Evolutionary conservation across 2,113 vertebrate genomes (phyloP).

Genomic region (Plecturocebus donacophilus): DNA sequence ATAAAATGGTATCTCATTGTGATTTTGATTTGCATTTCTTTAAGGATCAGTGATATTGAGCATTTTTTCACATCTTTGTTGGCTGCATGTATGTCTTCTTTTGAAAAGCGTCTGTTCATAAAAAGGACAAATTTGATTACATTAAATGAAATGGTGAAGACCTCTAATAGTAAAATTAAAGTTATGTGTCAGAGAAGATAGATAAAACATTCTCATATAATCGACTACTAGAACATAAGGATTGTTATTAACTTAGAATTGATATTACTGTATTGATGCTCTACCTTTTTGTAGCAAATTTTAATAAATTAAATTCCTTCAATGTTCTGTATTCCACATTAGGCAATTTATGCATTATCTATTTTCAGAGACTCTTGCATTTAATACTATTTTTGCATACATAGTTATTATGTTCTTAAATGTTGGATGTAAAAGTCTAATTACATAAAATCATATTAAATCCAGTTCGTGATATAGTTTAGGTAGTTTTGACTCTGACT

Average conservation of each 20-base stretch:
- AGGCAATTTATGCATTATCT: neutral
- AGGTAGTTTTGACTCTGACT: conserved; percentile 5
- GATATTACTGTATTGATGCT: neutral
- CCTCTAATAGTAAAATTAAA: conserved; percentile 22
- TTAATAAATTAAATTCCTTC: conserved; percentile 31
- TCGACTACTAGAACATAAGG: neutral
- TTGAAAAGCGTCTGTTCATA: too few species aligned
- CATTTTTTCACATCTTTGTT: too few species aligned
- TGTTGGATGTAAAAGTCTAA: neutral
- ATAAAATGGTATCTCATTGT: too few species aligned
- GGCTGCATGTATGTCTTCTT: too few species aligned
- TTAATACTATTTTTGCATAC: conserved; percentile 7
- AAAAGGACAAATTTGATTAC: conserved; percentile 29
- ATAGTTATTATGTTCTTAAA: conserved; percentile 49
- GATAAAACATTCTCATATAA: conserved; percentile 29
- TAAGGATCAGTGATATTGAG: too few species aligned
- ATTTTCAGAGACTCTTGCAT: neutral
- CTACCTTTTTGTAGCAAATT: neutral
- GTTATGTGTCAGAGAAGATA: neutral
- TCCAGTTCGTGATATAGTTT: conserved; percentile 7
- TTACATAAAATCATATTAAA: conserved; percentile 38
- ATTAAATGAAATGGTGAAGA: conserved; percentile 35
- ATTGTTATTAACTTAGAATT: conserved; percentile 39
- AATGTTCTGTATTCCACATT: neutral
- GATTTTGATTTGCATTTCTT: too few species aligned